Evolutionary conservation across 2,113 vertebrate species (phyloP).

Genomic region (Colossoma macropomum): DNA sequence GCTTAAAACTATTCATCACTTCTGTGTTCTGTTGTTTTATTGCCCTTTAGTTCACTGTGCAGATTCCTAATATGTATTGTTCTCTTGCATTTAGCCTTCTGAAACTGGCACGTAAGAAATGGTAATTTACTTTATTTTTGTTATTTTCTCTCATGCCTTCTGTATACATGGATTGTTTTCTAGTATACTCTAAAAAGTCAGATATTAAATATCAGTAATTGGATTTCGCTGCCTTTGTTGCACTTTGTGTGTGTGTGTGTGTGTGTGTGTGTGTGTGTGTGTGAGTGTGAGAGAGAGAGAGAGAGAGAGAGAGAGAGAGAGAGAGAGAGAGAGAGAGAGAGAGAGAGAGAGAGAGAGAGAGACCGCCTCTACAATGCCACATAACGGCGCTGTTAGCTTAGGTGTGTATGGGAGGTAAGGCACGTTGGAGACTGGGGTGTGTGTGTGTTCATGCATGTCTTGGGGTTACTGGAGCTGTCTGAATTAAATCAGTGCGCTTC

Average conservation of each 20-base stretch:
- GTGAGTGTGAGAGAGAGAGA: not conserved
- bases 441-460: not conserved
- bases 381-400: constrained; percentile 36
- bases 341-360: not conserved
- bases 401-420: not conserved
- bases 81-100: not conserved
- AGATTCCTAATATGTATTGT: not conserved
- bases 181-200: not conserved
- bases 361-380: constrained; percentile 4
- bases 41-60: not conserved
- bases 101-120: not conserved
- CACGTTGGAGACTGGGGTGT: not conserved
- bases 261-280: not conserved
- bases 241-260: not conserved
- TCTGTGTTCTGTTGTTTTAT: not conserved
- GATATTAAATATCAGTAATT: not conserved
- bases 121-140: not conserved
- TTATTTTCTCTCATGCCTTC: not conserved
- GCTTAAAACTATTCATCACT: not conserved
- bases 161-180: not conserved
- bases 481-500: constrained; percentile 17
- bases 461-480: constrained; percentile 9
- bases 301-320: not conserved
- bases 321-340: not conserved
- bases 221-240: not conserved